phyloP scores from a whole-genome alignment of 2,113 vertebrate genomes.

The Rhinichthys klamathensis region DNA sequence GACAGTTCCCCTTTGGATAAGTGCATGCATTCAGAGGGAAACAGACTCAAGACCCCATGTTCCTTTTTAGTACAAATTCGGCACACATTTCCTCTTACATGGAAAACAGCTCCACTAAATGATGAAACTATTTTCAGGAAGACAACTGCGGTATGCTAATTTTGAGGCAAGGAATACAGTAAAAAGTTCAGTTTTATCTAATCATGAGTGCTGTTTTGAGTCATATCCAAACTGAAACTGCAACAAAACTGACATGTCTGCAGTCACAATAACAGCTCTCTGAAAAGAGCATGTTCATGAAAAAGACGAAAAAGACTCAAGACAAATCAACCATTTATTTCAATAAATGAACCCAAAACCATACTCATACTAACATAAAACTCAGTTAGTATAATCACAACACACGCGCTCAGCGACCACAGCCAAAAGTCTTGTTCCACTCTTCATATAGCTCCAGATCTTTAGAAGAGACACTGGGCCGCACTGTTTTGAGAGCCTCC shows the following conservation, averaged over 20 bases:
- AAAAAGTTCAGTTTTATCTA: neutral
- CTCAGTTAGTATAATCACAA: neutral
- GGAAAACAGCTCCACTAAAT: conserved; percentile 46
- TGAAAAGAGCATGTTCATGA: neutral
- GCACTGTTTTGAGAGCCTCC: conserved; percentile 85
- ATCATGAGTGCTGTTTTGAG: neutral
- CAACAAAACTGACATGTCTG: neutral
- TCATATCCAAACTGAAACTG: neutral
- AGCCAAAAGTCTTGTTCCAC: conserved; percentile 94
- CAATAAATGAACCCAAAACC: neutral
- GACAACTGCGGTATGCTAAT: neutral
- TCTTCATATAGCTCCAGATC: conserved; percentile 91
- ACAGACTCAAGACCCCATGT: conserved; percentile 38
- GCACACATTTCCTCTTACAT: conserved; percentile 60
- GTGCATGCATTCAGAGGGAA: conserved; percentile 42
- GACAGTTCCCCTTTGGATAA: conserved; percentile 39
- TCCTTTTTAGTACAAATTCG: conserved; percentile 53
- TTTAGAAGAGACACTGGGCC: conserved; percentile 87
- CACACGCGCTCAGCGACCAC: conserved; percentile 77
- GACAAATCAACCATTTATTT: neutral
- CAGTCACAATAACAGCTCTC: neutral
- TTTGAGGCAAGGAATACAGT: conserved; percentile 18
- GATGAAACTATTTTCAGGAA: conserved; percentile 30
- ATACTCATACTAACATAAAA: neutral
- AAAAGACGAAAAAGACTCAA: neutral